These are phyloP conservation scores for Wasmannia auropunctata DNA, from an alignment of 1,140 invertebrate species.

Conservation along the genomic window DNA sequence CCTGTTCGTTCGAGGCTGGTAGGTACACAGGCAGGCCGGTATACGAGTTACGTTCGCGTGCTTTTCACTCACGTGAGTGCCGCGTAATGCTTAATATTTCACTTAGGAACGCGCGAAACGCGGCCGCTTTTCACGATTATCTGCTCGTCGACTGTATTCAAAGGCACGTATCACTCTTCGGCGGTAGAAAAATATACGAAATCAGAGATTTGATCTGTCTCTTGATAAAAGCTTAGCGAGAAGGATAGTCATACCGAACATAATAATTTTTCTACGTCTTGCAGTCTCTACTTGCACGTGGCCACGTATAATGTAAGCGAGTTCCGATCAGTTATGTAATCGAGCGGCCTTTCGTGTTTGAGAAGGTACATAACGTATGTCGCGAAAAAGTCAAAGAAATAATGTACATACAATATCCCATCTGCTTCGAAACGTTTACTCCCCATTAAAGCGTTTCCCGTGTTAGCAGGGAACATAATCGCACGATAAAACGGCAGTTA, in stretches of 20 bases:
- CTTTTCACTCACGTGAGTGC: slow-evolving; percentile 49
- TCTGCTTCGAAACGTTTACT: slow-evolving; percentile 29
- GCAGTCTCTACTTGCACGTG: neutral
- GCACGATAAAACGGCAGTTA: slow-evolving; percentile 19
- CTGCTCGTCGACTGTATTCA: neutral
- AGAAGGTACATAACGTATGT: slow-evolving; percentile 2
- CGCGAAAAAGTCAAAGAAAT: slow-evolving; percentile 11
- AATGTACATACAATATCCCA: slow-evolving; percentile 13
- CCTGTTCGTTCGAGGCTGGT: slow-evolving; percentile 4
- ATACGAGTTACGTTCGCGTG: slow-evolving; percentile 24
- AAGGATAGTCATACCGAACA: neutral
- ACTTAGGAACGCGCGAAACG: slow-evolving; percentile 43
- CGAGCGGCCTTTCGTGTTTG: slow-evolving; percentile 25
- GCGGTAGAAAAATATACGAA: neutral
- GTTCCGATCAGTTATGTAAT: slow-evolving; percentile 12
- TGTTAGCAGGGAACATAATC: slow-evolving; percentile 33
- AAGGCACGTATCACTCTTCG: neutral
- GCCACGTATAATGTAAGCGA: slow-evolving; percentile 30
- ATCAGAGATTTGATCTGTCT: neutral
- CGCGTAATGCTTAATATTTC: slow-evolving; percentile 52
- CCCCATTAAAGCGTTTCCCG: slow-evolving; percentile 34
- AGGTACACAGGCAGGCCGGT: neutral
- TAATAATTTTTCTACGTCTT: neutral
- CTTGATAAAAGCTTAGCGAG: slow-evolving; percentile 5
- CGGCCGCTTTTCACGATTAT: slow-evolving; percentile 34